A percentile compares a stretch with the other conserved stretches of the same genome.
Conservation (phyloP, 2,113 vertebrate genomes). For the Laterallus jamaicensis region DNA sequence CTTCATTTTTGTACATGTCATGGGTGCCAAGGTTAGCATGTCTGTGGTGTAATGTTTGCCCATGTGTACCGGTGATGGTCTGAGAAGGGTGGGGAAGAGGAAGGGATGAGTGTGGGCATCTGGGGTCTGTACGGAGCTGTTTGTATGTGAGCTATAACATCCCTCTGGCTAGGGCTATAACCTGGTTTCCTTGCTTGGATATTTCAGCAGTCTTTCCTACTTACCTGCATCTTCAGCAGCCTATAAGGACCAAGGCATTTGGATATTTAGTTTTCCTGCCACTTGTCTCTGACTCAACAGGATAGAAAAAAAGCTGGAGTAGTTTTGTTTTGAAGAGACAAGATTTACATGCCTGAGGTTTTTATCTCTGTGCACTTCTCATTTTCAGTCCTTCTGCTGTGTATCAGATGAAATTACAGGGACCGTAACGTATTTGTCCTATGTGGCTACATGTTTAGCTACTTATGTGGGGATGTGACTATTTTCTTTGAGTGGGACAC, state of each 20-base stretch:
- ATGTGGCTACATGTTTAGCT: background rate
- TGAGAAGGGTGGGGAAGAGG: background rate
- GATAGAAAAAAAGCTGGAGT: background rate
- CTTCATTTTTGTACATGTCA: background rate
- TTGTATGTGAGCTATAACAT: background rate
- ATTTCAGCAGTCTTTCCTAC: background rate
- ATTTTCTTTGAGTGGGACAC: background rate
- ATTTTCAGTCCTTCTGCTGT: background rate
- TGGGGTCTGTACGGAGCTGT: background rate
- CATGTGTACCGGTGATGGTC: background rate
- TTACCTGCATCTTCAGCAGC: background rate
- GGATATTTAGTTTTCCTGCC: background rate
- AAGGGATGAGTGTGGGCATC: background rate
- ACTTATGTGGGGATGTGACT: background rate
- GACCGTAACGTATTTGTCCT: background rate
- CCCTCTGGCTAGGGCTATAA: background rate
- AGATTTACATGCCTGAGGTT: background rate
- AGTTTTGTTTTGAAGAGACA: background rate
- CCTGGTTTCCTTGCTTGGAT: background rate
- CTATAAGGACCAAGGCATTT: background rate
- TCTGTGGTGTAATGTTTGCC: background rate
- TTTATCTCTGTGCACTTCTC: background rate
- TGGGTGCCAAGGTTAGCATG: background rate
- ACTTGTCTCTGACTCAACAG: background rate
- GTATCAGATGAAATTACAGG: background rate